Conservation (phyloP, 2,113 vertebrate species). For the Candoia aspera region DNA sequence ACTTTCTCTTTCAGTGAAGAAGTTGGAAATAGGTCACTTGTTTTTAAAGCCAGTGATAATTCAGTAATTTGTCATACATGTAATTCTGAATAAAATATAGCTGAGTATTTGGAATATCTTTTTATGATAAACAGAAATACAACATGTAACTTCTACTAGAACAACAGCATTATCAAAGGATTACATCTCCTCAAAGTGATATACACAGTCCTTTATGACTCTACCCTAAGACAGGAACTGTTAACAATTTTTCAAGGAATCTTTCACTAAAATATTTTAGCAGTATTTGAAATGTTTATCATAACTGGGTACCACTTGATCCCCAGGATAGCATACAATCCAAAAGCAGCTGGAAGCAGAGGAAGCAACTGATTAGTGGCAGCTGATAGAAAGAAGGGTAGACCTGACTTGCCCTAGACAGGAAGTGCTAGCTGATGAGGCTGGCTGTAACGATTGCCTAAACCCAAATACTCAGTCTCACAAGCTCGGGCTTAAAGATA, state of each 20-base stretch:
- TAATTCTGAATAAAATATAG: neutral
- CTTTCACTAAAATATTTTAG: neutral
- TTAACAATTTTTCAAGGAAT: neutral
- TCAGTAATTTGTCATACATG: neutral
- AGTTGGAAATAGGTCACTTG: neutral
- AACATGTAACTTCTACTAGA: conserved; percentile 10
- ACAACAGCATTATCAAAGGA: neutral
- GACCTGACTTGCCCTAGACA: neutral
- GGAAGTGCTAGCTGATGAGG: neutral
- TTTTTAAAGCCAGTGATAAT: conserved; percentile 8
- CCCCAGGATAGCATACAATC: neutral
- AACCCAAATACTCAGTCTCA: too few species aligned
- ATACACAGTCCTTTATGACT: neutral
- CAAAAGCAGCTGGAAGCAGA: neutral
- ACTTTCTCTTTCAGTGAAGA: conserved; percentile 10
- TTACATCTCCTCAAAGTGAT: neutral
- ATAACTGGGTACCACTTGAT: neutral
- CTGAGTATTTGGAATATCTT: neutral
- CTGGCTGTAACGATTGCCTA: too few species aligned
- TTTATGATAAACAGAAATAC: neutral
- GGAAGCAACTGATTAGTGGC: neutral
- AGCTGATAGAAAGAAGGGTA: neutral
- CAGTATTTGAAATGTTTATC: neutral
- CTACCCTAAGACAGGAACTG: neutral
- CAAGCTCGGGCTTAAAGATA: too few species aligned